Percentiles rank a stretch among this genome's conserved stretches.
These are phyloP conservation scores for Laupala kohalensis DNA, from an alignment of 1,140 invertebrate species.

Conservation along the genomic window DNA sequence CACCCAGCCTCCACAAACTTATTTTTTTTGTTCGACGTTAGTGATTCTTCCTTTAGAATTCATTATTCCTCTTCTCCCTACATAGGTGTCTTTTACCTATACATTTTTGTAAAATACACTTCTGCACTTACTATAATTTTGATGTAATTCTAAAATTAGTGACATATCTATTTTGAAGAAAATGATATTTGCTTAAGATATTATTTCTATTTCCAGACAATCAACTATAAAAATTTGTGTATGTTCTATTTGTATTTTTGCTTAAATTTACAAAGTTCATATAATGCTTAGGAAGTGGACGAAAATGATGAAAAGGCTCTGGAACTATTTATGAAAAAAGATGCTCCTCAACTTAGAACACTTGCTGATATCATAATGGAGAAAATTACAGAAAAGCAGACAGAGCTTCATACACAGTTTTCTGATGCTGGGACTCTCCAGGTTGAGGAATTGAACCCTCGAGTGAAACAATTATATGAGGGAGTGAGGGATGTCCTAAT, in stretches of 20 bases:
- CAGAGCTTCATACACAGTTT: conserved; percentile 75
- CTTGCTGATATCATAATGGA: conserved; percentile 84
- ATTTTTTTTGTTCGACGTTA: too few relatives aligned
- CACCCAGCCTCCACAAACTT: too few relatives aligned
- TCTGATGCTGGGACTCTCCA: conserved; percentile 57
- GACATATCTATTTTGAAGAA: neutral
- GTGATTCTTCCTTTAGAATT: too few relatives aligned
- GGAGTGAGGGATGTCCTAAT: conserved; percentile 73
- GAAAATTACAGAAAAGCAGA: conserved; percentile 85
- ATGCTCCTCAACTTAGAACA: conserved; percentile 47
- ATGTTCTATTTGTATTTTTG: neutral
- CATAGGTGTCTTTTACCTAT: too few relatives aligned
- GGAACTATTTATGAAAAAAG: conserved; percentile 67
- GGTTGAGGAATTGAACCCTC: conserved; percentile 65
- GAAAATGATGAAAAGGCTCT: conserved; percentile 80
- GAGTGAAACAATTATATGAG: conserved; percentile 64
- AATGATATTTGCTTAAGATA: neutral
- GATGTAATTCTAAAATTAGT: neutral
- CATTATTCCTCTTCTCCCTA: too few relatives aligned
- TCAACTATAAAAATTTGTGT: neutral
- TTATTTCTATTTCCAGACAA: neutral
- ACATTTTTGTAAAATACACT: neutral
- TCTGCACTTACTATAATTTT: neutral
- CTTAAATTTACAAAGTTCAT: too few relatives aligned
- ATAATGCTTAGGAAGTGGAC: conserved; percentile 65